phyloP scores from a whole-genome alignment of 2,888 invertebrate genomes.

The Peribatodes rhomboidaria region DNA sequence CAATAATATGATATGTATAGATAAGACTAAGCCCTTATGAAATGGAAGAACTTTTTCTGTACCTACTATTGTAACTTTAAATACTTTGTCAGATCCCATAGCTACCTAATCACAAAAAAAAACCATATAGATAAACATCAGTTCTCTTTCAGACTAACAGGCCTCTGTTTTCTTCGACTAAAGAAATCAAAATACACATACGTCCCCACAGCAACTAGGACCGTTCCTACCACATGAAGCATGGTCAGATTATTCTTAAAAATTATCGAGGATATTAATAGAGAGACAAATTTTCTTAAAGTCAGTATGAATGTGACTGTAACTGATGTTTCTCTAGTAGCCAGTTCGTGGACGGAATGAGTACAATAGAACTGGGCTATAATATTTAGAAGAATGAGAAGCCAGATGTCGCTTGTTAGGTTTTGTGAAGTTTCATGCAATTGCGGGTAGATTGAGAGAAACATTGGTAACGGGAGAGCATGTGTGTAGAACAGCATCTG shows the following conservation, averaged over 20 bases:
- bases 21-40: too few species aligned
- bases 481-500: constrained; percentile 83
- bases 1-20: too few species aligned
- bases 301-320: constrained; percentile 80
- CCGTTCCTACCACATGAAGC: constrained; percentile 70
- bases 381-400: constrained; percentile 66
- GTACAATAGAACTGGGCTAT: constrained; percentile 75
- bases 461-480: constrained; percentile 73
- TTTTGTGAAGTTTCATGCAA: constrained; percentile 56
- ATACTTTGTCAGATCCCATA: too few species aligned
- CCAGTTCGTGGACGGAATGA: constrained; percentile 74
- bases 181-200: constrained; percentile 80
- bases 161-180: constrained; percentile 61
- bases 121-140: too few species aligned
- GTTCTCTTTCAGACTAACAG: constrained; percentile 66
- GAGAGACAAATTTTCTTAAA: constrained; percentile 74
- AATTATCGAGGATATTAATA: constrained; percentile 73
- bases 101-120: too few species aligned
- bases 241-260: constrained; percentile 78
- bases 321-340: constrained; percentile 74
- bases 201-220: constrained; percentile 73
- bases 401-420: constrained; percentile 64
- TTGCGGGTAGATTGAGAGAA: constrained; percentile 68
- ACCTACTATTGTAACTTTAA: too few species aligned
- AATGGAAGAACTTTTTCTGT: too few species aligned